A percentile compares a stretch with the other conserved stretches of the same genome.
phyloP scores from a whole-genome alignment of 2,888 invertebrate genomes.

The Coleophora flavipennella region DNA sequence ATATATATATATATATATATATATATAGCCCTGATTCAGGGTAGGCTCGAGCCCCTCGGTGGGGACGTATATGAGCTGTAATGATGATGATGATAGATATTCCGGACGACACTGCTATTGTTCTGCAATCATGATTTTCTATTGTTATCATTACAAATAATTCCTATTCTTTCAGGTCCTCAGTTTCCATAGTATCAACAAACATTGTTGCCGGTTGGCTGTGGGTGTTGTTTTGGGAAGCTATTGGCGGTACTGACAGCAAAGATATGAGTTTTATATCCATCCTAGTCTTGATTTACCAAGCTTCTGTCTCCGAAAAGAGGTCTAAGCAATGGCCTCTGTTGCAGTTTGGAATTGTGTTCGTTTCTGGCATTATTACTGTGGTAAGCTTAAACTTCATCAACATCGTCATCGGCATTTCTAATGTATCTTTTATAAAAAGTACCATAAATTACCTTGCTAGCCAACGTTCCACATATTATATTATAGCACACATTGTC shows the following conservation, averaged over 20 bases:
- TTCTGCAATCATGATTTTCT: too few species aligned
- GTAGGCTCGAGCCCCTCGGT: too few species aligned
- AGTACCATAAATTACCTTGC: too few species aligned
- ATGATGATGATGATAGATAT: too few species aligned
- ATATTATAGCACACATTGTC: too few species aligned
- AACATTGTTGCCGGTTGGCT: slow-evolving; percentile 73
- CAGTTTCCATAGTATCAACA: slow-evolving; percentile 67
- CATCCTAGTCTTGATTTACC: slow-evolving; percentile 74
- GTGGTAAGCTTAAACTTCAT: slow-evolving; percentile 58
- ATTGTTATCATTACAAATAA: not conserved
- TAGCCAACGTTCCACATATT: too few species aligned
- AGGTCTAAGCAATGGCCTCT: slow-evolving; percentile 71
- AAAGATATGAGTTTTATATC: slow-evolving; percentile 71
- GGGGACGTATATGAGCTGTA: too few species aligned
- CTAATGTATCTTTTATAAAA: too few species aligned
- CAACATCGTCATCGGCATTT: too few species aligned
- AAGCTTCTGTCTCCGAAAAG: slow-evolving; percentile 59
- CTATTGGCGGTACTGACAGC: slow-evolving; percentile 44
- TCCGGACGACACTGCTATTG: too few species aligned
- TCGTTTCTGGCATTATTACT: slow-evolving; percentile 74
- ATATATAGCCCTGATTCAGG: too few species aligned
- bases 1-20: too few species aligned
- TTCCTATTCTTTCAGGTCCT: slow-evolving; percentile 62
- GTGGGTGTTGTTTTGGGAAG: slow-evolving; percentile 72
- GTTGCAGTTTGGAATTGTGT: slow-evolving; percentile 66